phyloP scores from a whole-genome alignment of 1,140 invertebrate species.

The Alviniconcha marisindica region DNA sequence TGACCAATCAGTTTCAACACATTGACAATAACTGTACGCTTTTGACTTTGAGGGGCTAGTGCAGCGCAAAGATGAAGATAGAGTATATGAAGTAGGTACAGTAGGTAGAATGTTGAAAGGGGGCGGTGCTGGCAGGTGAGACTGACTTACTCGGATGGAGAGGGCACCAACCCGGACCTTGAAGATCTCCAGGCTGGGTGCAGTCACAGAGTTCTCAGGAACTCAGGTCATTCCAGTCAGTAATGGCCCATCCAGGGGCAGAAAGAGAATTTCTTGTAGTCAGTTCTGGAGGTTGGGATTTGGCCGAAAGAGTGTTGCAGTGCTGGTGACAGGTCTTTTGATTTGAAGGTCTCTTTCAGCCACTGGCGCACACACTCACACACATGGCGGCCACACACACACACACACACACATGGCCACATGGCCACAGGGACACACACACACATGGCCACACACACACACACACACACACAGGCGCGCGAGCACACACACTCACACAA shows the following conservation, averaged over 20 bases:
- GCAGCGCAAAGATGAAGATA: no score
- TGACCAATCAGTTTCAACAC: no score
- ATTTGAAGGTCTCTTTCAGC: neutral
- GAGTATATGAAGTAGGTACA: no score
- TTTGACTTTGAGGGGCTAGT: no score
- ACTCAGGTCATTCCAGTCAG: neutral
- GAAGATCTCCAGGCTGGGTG: no score
- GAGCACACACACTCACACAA: neutral
- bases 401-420: neutral
- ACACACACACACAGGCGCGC: neutral
- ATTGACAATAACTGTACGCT: no score
- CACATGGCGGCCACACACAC: no score
- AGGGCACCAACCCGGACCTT: no score
- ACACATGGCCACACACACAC: neutral
- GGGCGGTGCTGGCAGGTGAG: neutral
- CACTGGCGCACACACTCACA: no score
- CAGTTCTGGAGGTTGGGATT: neutral
- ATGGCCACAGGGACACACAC: neutral
- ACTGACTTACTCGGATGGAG: neutral
- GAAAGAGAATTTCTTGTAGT: neutral
- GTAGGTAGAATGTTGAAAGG: no score
- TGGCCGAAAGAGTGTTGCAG: neutral
- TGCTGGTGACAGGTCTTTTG: no score
- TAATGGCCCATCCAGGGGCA: neutral
- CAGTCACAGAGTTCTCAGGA: neutral